These are phyloP conservation scores for Amiota minor DNA, from an alignment of 2,888 invertebrate species.

Conservation along the genomic window DNA sequence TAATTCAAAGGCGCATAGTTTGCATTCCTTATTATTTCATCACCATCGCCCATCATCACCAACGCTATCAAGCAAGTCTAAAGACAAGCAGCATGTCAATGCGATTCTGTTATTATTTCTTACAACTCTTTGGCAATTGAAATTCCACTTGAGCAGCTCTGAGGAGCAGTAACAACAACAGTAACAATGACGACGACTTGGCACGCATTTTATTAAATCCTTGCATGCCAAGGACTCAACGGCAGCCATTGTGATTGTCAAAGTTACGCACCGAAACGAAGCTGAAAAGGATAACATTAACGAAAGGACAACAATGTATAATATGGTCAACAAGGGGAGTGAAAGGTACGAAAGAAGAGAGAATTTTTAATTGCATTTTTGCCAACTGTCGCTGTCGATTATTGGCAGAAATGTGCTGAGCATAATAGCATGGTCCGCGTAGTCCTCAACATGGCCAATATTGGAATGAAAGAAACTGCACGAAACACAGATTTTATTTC, in stretches of 20 bases:
- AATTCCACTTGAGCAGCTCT: constrained; percentile 14
- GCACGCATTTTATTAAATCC: constrained; percentile 65
- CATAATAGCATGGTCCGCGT: constrained; percentile 1
- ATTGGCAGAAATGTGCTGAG: constrained; percentile 56
- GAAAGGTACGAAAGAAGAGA: constrained; percentile 48
- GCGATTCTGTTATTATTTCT: constrained; percentile 26
- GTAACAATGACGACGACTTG: constrained; percentile 45
- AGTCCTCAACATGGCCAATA: neutral
- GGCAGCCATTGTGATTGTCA: constrained; percentile 38
- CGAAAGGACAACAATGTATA: neutral
- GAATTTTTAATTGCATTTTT: constrained; percentile 68
- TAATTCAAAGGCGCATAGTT: constrained; percentile 1
- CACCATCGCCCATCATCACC: too few relatives aligned
- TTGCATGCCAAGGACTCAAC: constrained; percentile 50
- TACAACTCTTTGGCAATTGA: constrained; percentile 19
- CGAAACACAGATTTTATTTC: constrained; percentile 44
- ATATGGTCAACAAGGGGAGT: neutral
- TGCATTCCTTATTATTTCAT: neutral
- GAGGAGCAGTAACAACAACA: too few relatives aligned
- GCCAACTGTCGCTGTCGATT: constrained; percentile 65
- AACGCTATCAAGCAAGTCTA: constrained; percentile 29
- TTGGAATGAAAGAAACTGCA: constrained; percentile 42
- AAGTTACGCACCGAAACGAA: constrained; percentile 23
- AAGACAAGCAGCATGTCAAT: constrained; percentile 24
- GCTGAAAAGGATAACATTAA: neutral